Percentiles rank a stretch among this genome's conserved stretches.
Evolutionary conservation across 2,113 vertebrate species (phyloP).

Genomic region (Oreamnos americanus): DNA sequence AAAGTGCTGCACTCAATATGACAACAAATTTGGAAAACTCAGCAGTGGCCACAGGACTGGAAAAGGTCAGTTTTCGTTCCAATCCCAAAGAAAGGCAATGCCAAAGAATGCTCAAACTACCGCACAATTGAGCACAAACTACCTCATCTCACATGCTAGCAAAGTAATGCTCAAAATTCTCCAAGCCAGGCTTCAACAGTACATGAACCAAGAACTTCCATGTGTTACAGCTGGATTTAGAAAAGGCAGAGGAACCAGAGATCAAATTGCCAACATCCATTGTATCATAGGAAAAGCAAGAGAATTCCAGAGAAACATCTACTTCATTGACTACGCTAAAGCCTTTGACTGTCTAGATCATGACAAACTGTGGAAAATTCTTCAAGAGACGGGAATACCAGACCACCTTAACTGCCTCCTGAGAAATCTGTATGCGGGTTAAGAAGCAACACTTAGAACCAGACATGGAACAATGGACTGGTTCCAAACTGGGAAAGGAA

Average conservation of each 20-base stretch:
- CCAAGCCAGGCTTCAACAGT: not conserved
- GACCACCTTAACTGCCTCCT: not conserved
- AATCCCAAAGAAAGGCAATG: not conserved
- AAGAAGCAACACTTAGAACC: not conserved
- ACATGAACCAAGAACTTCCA: not conserved
- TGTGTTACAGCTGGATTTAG: not conserved
- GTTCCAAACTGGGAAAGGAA: not conserved
- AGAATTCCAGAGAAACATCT: not conserved
- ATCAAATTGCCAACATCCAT: not conserved
- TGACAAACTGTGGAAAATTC: not conserved
- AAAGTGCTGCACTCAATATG: not conserved
- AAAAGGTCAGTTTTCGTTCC: not conserved
- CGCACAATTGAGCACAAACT: not conserved
- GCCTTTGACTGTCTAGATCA: not conserved
- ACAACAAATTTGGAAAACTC: not conserved
- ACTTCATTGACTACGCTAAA: not conserved
- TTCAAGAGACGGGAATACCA: not conserved
- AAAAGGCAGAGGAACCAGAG: not conserved
- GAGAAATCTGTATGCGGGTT: not conserved
- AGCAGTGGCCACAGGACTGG: not conserved
- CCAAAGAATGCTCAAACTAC: not conserved
- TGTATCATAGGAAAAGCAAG: not conserved
- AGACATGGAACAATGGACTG: not conserved
- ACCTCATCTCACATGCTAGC: not conserved
- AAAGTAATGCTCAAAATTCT: not conserved